Evolutionary conservation across 2,888 invertebrate species (phyloP).

Genomic region (Parapristionchus giblindavisi): DNA sequence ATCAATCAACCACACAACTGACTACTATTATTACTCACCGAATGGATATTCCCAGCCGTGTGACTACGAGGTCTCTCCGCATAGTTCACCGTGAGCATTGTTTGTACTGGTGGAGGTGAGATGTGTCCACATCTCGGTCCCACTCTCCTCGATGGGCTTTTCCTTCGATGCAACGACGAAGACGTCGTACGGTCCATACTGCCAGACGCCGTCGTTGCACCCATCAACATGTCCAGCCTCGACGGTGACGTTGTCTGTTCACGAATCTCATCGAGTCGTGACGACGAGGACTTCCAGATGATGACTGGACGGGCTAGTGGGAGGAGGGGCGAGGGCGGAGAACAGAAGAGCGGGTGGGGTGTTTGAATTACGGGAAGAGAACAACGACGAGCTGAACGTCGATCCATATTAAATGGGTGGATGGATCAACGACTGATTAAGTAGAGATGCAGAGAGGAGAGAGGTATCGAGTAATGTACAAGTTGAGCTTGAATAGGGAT

Average conservation of each 20-base stretch:
- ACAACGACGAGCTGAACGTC: constrained; percentile 45
- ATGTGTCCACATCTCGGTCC: constrained; percentile 45
- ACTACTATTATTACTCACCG: constrained; percentile 17
- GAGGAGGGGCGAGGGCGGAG: constrained; percentile 30
- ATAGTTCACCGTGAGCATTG: constrained; percentile 30
- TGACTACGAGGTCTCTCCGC: constrained; percentile 9
- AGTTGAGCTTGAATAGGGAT: not conserved
- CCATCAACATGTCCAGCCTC: not conserved
- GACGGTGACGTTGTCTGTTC: constrained; percentile 18
- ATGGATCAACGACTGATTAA: constrained; percentile 14
- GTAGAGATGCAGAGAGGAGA: not conserved
- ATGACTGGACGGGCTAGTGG: constrained; percentile 40
- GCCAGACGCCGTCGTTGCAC: not conserved
- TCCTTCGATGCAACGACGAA: constrained; percentile 20
- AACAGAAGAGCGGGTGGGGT: constrained; percentile 1
- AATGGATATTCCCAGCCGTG: constrained; percentile 26
- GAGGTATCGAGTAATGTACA: not conserved
- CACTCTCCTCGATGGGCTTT: constrained; percentile 37
- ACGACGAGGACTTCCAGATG: constrained; percentile 37
- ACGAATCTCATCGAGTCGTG: constrained; percentile 34
- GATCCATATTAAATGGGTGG: too few species aligned
- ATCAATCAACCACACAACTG: not conserved
- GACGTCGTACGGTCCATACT: not conserved
- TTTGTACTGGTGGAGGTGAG: constrained; percentile 38
- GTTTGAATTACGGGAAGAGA: constrained; percentile 41